These are phyloP conservation scores for Minunthozetes semirufus DNA, from an alignment of 2,888 invertebrate genomes.

Conservation along the genomic window DNA sequence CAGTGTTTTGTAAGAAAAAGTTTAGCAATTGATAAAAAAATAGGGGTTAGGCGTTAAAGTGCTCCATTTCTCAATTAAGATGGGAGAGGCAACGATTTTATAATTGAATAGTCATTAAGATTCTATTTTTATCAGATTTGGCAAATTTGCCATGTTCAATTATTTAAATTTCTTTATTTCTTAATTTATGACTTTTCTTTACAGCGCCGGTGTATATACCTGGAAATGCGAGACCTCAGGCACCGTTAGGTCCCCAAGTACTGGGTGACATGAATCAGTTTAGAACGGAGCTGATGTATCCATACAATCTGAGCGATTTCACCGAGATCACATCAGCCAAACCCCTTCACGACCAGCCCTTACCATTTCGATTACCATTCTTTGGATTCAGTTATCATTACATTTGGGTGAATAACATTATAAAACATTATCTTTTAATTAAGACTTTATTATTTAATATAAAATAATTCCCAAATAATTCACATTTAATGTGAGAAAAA, in stretches of 20 bases:
- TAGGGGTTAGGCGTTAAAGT: too few relatives aligned
- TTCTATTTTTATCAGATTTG: not conserved
- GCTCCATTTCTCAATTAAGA: too few relatives aligned
- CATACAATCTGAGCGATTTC: slow-evolving; percentile 68
- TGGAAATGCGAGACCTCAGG: slow-evolving; percentile 29
- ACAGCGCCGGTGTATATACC: slow-evolving; percentile 25
- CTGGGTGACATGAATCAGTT: slow-evolving; percentile 46
- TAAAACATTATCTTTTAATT: not conserved
- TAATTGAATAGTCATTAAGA: not conserved
- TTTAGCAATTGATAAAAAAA: too few relatives aligned
- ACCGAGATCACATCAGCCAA: slow-evolving; percentile 69
- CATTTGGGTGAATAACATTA: slow-evolving; percentile 51
- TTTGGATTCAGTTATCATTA: slow-evolving; percentile 89
- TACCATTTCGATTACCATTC: slow-evolving; percentile 87
- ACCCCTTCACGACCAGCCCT: slow-evolving; percentile 80
- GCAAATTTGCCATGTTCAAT: too few relatives aligned
- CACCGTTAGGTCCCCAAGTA: slow-evolving; percentile 18
- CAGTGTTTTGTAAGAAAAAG: too few relatives aligned
- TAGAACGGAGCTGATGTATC: slow-evolving; percentile 71
- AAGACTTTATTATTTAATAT: not conserved
- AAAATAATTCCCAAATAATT: not conserved
- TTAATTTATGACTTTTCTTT: not conserved
- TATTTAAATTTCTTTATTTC: not conserved
- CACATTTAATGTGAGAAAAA: not conserved
- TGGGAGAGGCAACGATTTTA: too few relatives aligned